These are phyloP conservation scores for Drosophila rhopaloa DNA, from an alignment of 1,140 invertebrate species.

Conservation along the genomic window DNA sequence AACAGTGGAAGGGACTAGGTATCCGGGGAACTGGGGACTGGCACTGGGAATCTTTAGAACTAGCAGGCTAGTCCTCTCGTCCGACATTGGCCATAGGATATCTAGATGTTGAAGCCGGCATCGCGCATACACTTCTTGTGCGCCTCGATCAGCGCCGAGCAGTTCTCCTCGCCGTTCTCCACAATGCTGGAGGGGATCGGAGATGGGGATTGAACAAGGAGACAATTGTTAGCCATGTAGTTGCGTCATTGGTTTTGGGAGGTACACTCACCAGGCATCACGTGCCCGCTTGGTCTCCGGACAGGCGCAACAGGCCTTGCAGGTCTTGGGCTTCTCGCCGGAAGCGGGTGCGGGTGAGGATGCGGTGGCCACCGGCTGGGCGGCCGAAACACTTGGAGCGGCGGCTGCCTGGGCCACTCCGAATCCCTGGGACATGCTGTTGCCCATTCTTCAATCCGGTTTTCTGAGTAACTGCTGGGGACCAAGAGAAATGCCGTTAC, in stretches of 20 bases:
- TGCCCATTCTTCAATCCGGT: constrained; percentile 49
- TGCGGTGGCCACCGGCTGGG: constrained; percentile 71
- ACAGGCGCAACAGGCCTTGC: constrained; percentile 98
- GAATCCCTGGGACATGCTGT: constrained; percentile 64
- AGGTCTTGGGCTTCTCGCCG: constrained; percentile 87
- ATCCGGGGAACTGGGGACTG: background rate
- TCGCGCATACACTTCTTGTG: constrained; percentile 98
- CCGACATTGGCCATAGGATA: background rate
- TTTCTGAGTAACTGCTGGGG: background rate
- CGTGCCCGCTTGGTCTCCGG: constrained; percentile 96
- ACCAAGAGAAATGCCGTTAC: background rate
- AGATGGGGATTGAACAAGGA: background rate
- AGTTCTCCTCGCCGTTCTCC: constrained; percentile 96
- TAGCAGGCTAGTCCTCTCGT: background rate
- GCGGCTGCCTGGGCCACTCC: constrained; percentile 71
- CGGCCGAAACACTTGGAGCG: constrained; percentile 15
- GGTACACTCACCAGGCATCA: constrained; percentile 92
- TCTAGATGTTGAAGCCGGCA: constrained; percentile 93
- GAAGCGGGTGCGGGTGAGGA: constrained; percentile 63
- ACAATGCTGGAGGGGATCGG: constrained; percentile 90
- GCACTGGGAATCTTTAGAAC: constrained; percentile 2
- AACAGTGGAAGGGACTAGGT: constrained; percentile 27
- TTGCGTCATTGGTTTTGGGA: constrained; percentile 46
- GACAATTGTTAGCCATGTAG: background rate
- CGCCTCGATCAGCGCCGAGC: constrained; percentile 95